These are phyloP conservation scores for Bucco capensis DNA, from an alignment of 2,113 vertebrate genomes.

Conservation along the genomic window DNA sequence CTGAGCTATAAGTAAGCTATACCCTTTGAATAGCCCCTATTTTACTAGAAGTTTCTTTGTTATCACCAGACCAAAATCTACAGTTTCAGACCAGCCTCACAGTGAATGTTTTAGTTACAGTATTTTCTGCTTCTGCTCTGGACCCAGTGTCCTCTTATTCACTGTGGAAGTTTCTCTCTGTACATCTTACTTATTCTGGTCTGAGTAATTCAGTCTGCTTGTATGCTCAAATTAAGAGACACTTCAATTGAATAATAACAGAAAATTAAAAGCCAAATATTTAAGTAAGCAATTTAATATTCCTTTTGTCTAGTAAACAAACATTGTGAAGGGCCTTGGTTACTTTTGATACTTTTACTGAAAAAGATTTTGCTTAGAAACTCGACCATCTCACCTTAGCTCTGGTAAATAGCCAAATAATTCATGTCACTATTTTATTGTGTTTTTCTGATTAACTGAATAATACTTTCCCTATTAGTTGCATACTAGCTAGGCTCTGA, in stretches of 20 bases:
- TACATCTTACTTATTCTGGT: not conserved
- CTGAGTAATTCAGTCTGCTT: not conserved
- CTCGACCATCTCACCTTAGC: not conserved
- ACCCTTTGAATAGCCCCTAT: not conserved
- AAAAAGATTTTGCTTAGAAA: not conserved
- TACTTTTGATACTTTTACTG: not conserved
- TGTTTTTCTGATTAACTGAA: not conserved
- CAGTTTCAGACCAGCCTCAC: not conserved
- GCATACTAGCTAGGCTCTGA: not conserved
- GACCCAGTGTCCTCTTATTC: not conserved
- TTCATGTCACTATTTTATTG: not conserved
- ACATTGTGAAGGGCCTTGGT: not conserved
- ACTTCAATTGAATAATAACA: not conserved
- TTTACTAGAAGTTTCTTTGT: not conserved
- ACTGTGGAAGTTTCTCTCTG: not conserved
- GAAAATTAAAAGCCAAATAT: not conserved
- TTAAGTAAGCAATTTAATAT: not conserved
- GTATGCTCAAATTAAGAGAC: not conserved
- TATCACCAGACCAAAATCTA: not conserved
- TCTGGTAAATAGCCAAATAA: not conserved
- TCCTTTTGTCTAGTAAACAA: not conserved
- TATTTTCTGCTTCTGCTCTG: not conserved
- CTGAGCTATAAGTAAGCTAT: not conserved
- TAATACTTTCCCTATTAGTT: not conserved
- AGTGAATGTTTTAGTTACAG: not conserved